Evolutionary conservation across 2,113 vertebrate genomes (phyloP).

Genomic region (Carassius carassius): DNA sequence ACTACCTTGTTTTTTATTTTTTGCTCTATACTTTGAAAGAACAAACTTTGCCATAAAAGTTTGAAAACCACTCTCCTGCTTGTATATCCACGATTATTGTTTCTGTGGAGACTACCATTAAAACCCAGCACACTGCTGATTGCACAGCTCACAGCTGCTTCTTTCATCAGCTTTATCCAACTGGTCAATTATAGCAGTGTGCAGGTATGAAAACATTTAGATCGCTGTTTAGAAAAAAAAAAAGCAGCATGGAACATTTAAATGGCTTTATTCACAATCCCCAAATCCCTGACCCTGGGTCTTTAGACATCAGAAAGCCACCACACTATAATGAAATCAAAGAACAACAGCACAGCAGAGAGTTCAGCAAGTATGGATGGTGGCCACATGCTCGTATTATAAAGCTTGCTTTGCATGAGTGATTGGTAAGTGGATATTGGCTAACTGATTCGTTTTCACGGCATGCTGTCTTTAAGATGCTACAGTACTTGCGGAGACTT

Average conservation of each 20-base stretch:
- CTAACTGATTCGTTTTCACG: constrained; percentile 57
- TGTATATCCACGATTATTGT: not conserved
- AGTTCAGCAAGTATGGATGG: constrained; percentile 54
- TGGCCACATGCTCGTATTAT: constrained; percentile 60
- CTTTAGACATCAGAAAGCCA: constrained; percentile 61
- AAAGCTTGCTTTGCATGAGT: constrained; percentile 54
- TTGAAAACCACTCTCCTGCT: no score
- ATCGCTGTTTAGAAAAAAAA: constrained; percentile 6
- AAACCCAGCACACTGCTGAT: not conserved
- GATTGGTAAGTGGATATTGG: constrained; percentile 38
- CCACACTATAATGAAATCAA: constrained; percentile 66
- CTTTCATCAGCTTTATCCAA: not conserved
- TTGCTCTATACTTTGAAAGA: no score
- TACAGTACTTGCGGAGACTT: not conserved
- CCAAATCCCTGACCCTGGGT: constrained; percentile 53
- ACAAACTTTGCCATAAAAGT: not conserved
- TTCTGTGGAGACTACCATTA: not conserved
- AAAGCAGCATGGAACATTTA: not conserved
- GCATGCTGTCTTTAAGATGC: constrained; percentile 42
- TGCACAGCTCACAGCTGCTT: not conserved
- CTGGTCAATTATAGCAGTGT: constrained; percentile 30
- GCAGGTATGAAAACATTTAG: constrained; percentile 20
- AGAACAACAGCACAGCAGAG: constrained; percentile 54
- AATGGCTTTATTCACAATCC: constrained; percentile 48
- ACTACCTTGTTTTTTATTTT: no score